Conservation (phyloP, 2,113 vertebrate genomes). For the Anser brachyrhynchus region DNA sequence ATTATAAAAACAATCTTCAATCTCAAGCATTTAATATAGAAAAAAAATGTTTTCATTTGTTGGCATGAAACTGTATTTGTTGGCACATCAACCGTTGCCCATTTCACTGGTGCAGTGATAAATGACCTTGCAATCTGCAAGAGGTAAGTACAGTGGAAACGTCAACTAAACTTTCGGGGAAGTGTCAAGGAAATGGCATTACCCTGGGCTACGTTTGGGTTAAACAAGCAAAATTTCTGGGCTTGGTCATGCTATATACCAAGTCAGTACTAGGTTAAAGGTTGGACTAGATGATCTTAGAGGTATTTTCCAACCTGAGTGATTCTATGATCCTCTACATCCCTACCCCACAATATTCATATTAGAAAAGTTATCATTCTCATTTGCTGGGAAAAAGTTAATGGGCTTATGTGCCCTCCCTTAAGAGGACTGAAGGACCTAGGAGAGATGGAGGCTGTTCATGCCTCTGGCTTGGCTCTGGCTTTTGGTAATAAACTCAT, state of each 20-base stretch:
- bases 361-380: not conserved
- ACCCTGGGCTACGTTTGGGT: not conserved
- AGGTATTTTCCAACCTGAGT: too few species aligned
- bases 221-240: not conserved
- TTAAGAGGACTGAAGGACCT: not conserved
- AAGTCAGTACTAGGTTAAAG: too few species aligned
- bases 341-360: not conserved
- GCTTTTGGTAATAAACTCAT: not conserved
- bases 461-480: not conserved
- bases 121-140: not conserved
- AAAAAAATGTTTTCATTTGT: not conserved
- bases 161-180: not conserved
- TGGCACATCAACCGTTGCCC: not conserved
- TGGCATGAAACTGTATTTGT: not conserved
- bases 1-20: not conserved
- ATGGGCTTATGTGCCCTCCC: not conserved
- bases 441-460: not conserved
- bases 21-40: not conserved
- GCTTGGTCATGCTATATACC: not conserved
- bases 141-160: not conserved
- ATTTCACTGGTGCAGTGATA: not conserved
- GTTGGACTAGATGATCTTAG: too few species aligned
- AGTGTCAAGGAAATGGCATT: not conserved
- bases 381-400: not conserved
- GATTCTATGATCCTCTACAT: not conserved